Evolutionary conservation across 2,888 invertebrate genomes (phyloP), one percentile per base, ranked within the genome.

Genomic region (Lochmaea capreae): DNA sequence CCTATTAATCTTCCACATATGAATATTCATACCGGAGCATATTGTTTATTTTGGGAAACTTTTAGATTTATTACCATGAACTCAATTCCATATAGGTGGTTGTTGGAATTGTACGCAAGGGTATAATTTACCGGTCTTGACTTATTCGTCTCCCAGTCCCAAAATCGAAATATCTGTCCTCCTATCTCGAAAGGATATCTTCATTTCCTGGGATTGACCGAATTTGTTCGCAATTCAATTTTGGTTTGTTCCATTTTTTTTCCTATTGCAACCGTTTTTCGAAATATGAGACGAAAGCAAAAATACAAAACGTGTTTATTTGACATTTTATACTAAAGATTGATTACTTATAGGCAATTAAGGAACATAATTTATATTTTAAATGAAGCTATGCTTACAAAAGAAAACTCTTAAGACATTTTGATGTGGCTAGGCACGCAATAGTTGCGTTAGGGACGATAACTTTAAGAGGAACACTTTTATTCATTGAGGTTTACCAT

Each of bases 131-230:
- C 57, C 57, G 58, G 74, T 67, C 65, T 65, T 74, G 73, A 71
- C 70, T 66, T 46, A 68, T 67, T 54, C 62, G 54, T 68, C 49
- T 43, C 57, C 33, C 4, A 18, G 43, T 67, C 11, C 59, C 63
- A 12, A 68, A 72, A 72, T 72, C 72, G 58, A 61, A 72, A 49
- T 18, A 61, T 62, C 52, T 62, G 57, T 63, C 62, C 18, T 61
- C 59, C 63, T 72, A 75, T 75, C 75, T 75, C 71, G 43, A 65
- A 58, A 71, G 77, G 77, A 76, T 74, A 75, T 74, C 75, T 75
- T 79, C 79, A 79, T 79, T 79, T 79, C 79, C 79, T 65, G 75
- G 74, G 74, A 77, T 78, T 75, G 77, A 73, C 77, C 77, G 73
- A 71, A 68, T 73, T 74, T 75, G 74, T 74, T 72, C 67, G 67